Evolutionary conservation across 2,113 vertebrate genomes (phyloP), one percentile per base, ranked within the genome.

Genomic region (Antigone vipio): DNA sequence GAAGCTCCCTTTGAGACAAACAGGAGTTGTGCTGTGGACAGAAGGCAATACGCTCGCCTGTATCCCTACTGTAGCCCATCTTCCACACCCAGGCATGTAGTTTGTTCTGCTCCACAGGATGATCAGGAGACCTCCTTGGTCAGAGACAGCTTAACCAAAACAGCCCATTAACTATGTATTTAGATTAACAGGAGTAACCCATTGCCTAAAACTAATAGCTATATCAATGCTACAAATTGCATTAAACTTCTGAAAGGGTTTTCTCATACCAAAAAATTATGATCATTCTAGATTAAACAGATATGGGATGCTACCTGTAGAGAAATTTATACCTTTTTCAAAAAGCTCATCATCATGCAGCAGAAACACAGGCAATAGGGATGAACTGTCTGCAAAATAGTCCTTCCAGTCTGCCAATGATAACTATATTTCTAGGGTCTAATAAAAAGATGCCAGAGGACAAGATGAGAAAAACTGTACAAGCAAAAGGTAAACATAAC

Each of bases 41-140:
- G 73, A 78, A 82, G 58, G 18, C 29, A 52, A 38, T 12, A 23
- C 21, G 26, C 35, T 75, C 4, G 0, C 38, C 59, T 74, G 4
- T 40, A 23, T 21, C 67, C 6, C 0, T 23, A 47, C 26, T 0
- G 0, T 18, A 63, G 38, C 58, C 29, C 23, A 24, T 49, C 13
- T 58, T 76, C 59, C 2, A 1, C 9, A 32, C 11, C 13, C 47
- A 40, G 42, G 23, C 22, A 8, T 17, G 12, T 32, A 63, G 22
- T 38, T 66, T 42, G 58, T 44, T 89, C 60, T 92, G 29, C 64
- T 53, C 64, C 55, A 66, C 10, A 16, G 56, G 32, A 45, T 15
- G 47, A 59, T 21, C 6, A 71, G 22, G 83, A 68, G 24, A 34
- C 2, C 5, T 15, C 5, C 16, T 21, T 2, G 1, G 34, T 59